A percentile compares a stretch with the other conserved stretches of the same genome.
Conservation (phyloP, 2,113 vertebrate species). For the Muntiacus muntjak region DNA sequence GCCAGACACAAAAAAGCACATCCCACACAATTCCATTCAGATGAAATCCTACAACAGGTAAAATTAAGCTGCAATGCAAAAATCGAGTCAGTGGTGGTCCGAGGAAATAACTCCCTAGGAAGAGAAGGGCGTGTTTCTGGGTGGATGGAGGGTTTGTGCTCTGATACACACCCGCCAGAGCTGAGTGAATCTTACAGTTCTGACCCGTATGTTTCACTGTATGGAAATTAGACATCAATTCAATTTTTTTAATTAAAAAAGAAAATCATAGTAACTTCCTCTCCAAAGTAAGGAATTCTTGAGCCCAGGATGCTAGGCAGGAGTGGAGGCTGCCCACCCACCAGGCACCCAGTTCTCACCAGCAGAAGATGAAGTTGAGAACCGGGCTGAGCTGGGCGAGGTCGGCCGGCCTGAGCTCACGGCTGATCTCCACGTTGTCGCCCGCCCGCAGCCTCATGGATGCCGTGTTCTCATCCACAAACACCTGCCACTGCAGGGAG, state of each 20-base stretch:
- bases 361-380: conserved; percentile 79
- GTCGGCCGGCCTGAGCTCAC: conserved; percentile 74
- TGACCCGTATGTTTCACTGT: background rate
- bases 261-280: background rate
- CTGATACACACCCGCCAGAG: background rate
- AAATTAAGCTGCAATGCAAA: background rate
- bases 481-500: conserved; percentile 85
- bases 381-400: conserved; percentile 79
- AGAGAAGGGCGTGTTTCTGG: background rate
- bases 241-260: background rate
- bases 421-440: conserved; percentile 81
- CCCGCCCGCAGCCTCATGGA: conserved; percentile 73
- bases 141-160: too few relatives aligned
- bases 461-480: conserved; percentile 81
- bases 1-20: background rate
- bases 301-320: background rate
- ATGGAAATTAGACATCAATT: background rate
- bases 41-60: background rate
- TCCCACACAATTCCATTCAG: background rate
- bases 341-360: conserved; percentile 13
- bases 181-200: background rate
- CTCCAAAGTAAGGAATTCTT: background rate
- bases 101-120: too few relatives aligned
- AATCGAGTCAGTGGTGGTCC: background rate
- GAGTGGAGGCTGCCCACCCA: background rate